Evolutionary conservation across 64 coral and sea anemone genomes (phyloP).

Genomic region (Actinia tenebrosa): DNA sequence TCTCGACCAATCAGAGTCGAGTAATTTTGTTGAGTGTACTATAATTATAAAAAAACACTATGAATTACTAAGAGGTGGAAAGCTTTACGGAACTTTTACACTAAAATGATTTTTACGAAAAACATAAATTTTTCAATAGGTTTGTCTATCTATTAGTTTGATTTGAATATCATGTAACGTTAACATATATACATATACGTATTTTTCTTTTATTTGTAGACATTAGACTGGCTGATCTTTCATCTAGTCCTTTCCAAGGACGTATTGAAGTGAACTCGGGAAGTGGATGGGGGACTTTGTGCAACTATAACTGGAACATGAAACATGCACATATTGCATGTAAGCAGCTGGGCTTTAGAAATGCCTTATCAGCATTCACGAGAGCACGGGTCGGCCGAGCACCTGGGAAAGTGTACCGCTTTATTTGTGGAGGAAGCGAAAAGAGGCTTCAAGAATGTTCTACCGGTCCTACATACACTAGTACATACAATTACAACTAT

Average conservation of each 20-base stretch:
- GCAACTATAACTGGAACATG: not conserved
- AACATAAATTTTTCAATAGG: too few species aligned
- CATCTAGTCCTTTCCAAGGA: not conserved
- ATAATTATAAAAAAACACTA: too few species aligned
- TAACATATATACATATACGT: not conserved
- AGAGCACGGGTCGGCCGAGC: not conserved
- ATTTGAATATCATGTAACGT: too few species aligned
- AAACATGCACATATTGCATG: not conserved
- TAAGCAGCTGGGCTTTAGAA: not conserved
- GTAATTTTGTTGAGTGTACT: too few species aligned
- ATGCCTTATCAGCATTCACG: not conserved
- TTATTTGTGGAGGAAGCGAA: not conserved
- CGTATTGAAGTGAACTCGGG: not conserved
- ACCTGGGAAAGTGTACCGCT: not conserved
- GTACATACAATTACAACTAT: not conserved
- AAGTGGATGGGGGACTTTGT: not conserved
- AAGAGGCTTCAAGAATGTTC: not conserved
- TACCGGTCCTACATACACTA: not conserved
- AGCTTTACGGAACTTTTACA: too few species aligned
- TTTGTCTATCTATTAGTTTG: too few species aligned
- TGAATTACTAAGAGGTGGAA: too few species aligned
- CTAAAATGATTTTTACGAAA: too few species aligned
- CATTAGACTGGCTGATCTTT: not conserved
- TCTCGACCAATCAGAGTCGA: too few species aligned
- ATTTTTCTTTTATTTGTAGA: not conserved